Percentiles rank a stretch among this genome's conserved stretches.
phyloP scores from a whole-genome alignment of 2,113 vertebrate species.

The Centropristis striata region DNA sequence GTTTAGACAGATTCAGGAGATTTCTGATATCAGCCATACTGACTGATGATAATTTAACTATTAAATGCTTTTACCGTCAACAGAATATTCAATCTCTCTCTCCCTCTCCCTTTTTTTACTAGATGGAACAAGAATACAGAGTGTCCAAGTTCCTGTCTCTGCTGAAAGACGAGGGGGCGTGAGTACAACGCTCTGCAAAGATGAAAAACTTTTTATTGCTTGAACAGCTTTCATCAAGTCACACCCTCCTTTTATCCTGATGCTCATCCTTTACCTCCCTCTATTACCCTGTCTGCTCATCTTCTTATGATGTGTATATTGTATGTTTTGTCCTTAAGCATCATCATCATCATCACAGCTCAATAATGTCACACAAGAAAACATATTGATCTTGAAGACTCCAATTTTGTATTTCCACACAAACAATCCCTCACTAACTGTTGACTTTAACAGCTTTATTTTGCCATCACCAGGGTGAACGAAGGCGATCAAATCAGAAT shows the following conservation, averaged over 20 bases:
- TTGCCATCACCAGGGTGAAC: constrained; percentile 81
- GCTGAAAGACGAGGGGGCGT: constrained; percentile 95
- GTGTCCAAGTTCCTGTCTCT: constrained; percentile 97
- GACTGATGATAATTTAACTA: not conserved
- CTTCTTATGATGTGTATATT: not conserved
- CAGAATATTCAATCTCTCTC: not conserved
- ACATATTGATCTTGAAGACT: not conserved
- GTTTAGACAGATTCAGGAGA: not conserved
- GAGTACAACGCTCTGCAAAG: constrained; percentile 81
- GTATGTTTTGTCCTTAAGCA: not conserved
- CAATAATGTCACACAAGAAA: not conserved
- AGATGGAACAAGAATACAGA: constrained; percentile 97
- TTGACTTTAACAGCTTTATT: constrained; percentile 56
- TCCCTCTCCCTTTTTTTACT: not conserved
- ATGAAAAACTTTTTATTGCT: not conserved
- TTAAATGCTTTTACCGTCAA: not conserved
- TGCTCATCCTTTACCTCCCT: not conserved
- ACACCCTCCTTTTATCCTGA: constrained; percentile 8
- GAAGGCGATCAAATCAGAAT: constrained; percentile 85
- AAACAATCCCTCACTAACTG: not conserved
- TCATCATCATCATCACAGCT: not conserved
- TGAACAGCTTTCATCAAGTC: not conserved
- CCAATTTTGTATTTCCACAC: not conserved
- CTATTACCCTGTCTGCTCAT: not conserved
- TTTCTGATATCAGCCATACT: not conserved